Evolutionary conservation across 2,888 invertebrate genomes (phyloP).

Genomic region (Microctonus brassicae): DNA sequence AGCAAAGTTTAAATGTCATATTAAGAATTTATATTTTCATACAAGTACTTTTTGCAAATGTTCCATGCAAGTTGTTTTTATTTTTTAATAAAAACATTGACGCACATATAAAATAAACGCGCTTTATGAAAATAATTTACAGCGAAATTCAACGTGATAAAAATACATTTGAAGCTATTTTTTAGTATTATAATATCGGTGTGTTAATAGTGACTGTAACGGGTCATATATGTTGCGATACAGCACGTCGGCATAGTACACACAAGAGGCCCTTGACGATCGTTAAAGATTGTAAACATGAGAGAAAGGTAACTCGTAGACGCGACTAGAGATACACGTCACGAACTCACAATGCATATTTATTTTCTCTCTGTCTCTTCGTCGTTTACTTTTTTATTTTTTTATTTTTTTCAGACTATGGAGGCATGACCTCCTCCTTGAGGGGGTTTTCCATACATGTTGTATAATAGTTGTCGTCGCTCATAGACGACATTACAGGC

Average conservation of each 20-base stretch:
- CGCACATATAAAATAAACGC: background rate
- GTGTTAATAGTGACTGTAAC: constrained; percentile 12
- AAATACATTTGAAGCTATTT: background rate
- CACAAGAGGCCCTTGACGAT: constrained; percentile 23
- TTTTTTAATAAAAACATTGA: no score
- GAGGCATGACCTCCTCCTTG: constrained; percentile 18
- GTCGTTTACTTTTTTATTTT: constrained; percentile 8
- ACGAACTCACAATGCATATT: constrained; percentile 18
- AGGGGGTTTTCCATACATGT: constrained; percentile 35
- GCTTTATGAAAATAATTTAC: background rate
- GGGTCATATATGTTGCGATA: constrained; percentile 14
- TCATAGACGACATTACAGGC: constrained; percentile 24
- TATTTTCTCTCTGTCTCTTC: constrained; percentile 18
- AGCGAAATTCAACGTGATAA: background rate
- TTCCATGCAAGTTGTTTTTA: no score
- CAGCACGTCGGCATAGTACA: background rate
- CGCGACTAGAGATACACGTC: constrained; percentile 24
- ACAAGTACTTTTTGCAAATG: no score
- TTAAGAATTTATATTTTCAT: no score
- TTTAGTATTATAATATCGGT: background rate
- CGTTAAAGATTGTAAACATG: constrained; percentile 41
- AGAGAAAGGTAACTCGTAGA: constrained; percentile 22
- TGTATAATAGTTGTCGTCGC: constrained; percentile 30
- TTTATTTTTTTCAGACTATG: constrained; percentile 15
- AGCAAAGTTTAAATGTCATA: no score